Evolutionary conservation across 2,113 vertebrate genomes (phyloP).

Genomic region (Pteropus alecto): DNA sequence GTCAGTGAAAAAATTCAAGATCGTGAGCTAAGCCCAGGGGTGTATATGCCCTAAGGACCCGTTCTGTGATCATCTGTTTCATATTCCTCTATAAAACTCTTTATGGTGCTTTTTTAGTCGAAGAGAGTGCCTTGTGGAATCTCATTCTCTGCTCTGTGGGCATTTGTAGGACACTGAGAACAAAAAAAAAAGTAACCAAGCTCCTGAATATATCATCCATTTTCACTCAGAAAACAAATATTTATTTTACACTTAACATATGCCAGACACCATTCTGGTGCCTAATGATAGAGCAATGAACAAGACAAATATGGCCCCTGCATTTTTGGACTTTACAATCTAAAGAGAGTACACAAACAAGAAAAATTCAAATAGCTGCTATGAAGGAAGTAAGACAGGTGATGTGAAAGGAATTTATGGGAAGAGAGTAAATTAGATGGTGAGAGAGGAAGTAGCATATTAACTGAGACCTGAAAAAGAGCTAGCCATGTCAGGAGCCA

Average conservation of each 20-base stretch:
- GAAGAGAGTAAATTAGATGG: background rate
- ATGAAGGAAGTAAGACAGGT: background rate
- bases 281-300: background rate
- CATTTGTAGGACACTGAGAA: background rate
- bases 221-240: background rate
- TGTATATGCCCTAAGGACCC: background rate
- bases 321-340: background rate
- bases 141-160: background rate
- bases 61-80: background rate
- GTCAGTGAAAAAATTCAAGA: constrained; percentile 37
- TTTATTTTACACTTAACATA: constrained; percentile 17
- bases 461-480: background rate
- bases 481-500: background rate
- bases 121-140: background rate
- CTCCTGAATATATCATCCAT: background rate
- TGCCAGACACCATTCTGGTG: background rate
- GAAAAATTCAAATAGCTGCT: background rate
- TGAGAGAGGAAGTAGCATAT: background rate
- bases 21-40: background rate
- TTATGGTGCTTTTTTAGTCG: background rate
- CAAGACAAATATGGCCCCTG: background rate
- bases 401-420: background rate
- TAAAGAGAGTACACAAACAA: background rate
- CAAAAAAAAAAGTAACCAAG: background rate
- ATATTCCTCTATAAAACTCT: constrained; percentile 21